phyloP scores from a whole-genome alignment of 2,113 vertebrate species.

The Epinephelus fuscoguttatus region DNA sequence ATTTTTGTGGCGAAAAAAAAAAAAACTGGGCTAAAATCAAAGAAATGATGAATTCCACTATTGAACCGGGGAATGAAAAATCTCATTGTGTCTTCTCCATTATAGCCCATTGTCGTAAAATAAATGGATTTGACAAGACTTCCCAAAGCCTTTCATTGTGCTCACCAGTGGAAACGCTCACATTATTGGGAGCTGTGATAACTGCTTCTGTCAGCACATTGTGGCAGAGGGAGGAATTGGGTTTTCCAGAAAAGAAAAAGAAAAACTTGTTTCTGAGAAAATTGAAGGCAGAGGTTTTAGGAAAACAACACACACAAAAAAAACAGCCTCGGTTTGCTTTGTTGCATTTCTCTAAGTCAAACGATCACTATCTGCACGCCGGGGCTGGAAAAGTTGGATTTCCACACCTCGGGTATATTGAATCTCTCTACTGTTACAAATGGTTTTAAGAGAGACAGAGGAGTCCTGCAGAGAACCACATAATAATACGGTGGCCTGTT shows the following conservation, averaged over 20 bases:
- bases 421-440: slow-evolving; percentile 72
- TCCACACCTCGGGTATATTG: slow-evolving; percentile 75
- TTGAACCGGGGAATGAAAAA: slow-evolving; percentile 46
- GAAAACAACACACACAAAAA: slow-evolving; percentile 25
- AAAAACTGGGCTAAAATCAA: slow-evolving; percentile 24
- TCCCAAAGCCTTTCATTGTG: slow-evolving; percentile 69
- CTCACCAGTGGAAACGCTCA: slow-evolving; percentile 68
- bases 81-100: slow-evolving; percentile 58
- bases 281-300: slow-evolving; percentile 43
- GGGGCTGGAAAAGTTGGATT: slow-evolving; percentile 69
- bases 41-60: slow-evolving; percentile 43
- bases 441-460: slow-evolving; percentile 67
- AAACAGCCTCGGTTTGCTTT: slow-evolving; percentile 16
- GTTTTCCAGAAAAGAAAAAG: slow-evolving; percentile 27
- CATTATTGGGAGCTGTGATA: slow-evolving; percentile 70
- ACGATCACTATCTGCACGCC: slow-evolving; percentile 48
- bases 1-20: neutral
- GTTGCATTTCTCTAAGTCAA: slow-evolving; percentile 52
- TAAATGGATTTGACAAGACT: slow-evolving; percentile 78
- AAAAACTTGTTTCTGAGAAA: slow-evolving; percentile 56
- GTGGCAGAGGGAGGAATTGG: slow-evolving; percentile 41
- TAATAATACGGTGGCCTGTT: slow-evolving; percentile 74
- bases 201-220: slow-evolving; percentile 80
- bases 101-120: slow-evolving; percentile 67
- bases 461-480: slow-evolving; percentile 70